phyloP scores from a whole-genome alignment of 2,797 vertebrate species.

The Gallinago stenura region DNA sequence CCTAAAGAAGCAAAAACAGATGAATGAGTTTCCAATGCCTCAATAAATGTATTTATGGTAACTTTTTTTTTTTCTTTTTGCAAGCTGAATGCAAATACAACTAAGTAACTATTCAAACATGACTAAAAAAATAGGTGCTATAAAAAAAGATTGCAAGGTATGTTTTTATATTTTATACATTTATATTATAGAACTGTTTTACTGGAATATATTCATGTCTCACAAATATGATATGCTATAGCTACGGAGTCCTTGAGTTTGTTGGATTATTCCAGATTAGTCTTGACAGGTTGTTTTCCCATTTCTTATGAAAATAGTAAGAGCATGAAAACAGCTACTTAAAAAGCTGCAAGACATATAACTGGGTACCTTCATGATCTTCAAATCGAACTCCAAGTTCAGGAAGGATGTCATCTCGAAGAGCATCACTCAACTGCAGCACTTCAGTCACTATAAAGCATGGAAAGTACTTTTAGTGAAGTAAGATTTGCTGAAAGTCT shows the following conservation, averaged over 20 bases:
- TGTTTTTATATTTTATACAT: neutral
- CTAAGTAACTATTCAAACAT: neutral
- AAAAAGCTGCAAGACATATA: neutral
- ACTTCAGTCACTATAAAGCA: slow-evolving; percentile 84
- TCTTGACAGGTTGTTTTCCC: neutral
- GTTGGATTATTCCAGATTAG: neutral
- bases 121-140: neutral
- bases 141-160: neutral
- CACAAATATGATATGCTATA: neutral
- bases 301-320: neutral
- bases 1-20: slow-evolving; percentile 78
- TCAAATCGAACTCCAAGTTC: slow-evolving; percentile 95
- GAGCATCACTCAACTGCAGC: slow-evolving; percentile 88
- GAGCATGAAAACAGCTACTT: neutral
- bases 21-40: neutral
- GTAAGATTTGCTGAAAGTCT: neutral
- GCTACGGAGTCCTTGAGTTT: neutral
- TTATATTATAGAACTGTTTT: too few species aligned
- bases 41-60: neutral
- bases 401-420: slow-evolving; percentile 91
- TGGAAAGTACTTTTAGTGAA: neutral
- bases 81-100: neutral
- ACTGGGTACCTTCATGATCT: slow-evolving; percentile 91
- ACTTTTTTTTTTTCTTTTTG: neutral
- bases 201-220: neutral